These are phyloP conservation scores for Notolabrus celidotus DNA, from an alignment of 2,797 vertebrate species.

Conservation along the genomic window DNA sequence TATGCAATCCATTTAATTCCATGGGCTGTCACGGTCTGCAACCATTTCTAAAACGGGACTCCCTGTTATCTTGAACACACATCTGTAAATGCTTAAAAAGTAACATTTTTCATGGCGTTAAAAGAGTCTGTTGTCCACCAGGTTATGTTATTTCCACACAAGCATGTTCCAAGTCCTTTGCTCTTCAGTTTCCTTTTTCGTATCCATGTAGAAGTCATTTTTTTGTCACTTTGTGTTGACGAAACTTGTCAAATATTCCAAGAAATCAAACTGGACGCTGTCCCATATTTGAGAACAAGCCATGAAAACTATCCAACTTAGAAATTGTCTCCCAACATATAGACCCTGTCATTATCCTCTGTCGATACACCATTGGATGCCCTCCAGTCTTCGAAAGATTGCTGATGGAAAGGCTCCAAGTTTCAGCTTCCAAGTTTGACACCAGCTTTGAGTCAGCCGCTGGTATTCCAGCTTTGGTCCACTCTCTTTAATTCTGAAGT, in stretches of 20 bases:
- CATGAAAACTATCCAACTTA: conserved; percentile 11
- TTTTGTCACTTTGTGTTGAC: neutral
- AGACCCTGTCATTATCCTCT: conserved; percentile 16
- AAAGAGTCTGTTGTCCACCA: neutral
- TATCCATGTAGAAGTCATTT: conserved; percentile 17
- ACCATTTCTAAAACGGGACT: conserved; percentile 11
- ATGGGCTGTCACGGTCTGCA: conserved; percentile 22
- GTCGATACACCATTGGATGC: conserved; percentile 11
- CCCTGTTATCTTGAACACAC: neutral
- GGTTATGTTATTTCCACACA: neutral
- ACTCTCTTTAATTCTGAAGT: conserved; percentile 35
- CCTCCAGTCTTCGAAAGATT: conserved; percentile 34
- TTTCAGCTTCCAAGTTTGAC: conserved; percentile 9
- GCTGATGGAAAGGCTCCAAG: conserved; percentile 22
- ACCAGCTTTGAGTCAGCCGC: conserved; percentile 11
- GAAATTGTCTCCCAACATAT: neutral
- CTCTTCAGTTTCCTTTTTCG: neutral
- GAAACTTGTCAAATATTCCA: conserved; percentile 11
- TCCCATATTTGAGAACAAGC: conserved; percentile 25
- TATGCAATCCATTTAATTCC: conserved; percentile 31
- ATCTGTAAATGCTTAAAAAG: conserved; percentile 18
- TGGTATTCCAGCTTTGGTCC: conserved; percentile 50
- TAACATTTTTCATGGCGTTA: conserved; percentile 15
- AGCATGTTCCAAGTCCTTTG: neutral
- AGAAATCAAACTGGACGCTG: conserved; percentile 10